Evolutionary conservation across 2,113 vertebrate genomes (phyloP), one percentile per base, ranked within the genome.

Genomic region (Saccopteryx leptura): DNA sequence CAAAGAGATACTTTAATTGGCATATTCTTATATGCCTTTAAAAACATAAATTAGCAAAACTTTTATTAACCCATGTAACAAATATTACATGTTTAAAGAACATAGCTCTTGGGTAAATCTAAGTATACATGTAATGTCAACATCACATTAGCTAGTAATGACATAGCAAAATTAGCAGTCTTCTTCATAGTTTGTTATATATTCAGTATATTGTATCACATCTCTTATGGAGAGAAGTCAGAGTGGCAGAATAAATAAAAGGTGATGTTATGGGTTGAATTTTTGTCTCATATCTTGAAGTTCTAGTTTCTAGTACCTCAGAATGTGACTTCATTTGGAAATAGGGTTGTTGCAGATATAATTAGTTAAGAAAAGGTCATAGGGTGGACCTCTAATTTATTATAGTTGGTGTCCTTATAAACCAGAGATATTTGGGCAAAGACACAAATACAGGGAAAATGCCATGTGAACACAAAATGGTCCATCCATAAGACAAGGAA

Each of bases 31-130:
- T 56, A 9, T 93, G 52, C 26, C 81, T 74, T 65, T 68, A 71
- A 93, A 93, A 92, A 86, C 2, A 54, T 26, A 90, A 61, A 56
- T 94, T 48, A 63, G 66, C 54, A 95, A 84, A 95, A 78, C 4
- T 72, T 56, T 61, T 33, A 60, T 75, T 39, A 80, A 31, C 33
- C 17, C 9, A 81, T 39, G 39, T 39, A 39, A 39, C 39, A 39
- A 39, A 39, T 39, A 39, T 39, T 39, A 39, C 39, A 28, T 4
- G 63, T 90, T 88, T 80, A 33, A 78, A 88, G 10, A 81, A 28
- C 26, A 71, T 61, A 69, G n/a, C 23, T 74, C 72, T 86, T 76
- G 9, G 28, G 11, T 79, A 84, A 68, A 74, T 86, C 18, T 63
- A 81, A 90, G 5, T 65, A 48, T 39, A 9, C n/a, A 50, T 60